phyloP scores from a whole-genome alignment of 2,888 invertebrate genomes.

The Chromoteleia sp. region DNA sequence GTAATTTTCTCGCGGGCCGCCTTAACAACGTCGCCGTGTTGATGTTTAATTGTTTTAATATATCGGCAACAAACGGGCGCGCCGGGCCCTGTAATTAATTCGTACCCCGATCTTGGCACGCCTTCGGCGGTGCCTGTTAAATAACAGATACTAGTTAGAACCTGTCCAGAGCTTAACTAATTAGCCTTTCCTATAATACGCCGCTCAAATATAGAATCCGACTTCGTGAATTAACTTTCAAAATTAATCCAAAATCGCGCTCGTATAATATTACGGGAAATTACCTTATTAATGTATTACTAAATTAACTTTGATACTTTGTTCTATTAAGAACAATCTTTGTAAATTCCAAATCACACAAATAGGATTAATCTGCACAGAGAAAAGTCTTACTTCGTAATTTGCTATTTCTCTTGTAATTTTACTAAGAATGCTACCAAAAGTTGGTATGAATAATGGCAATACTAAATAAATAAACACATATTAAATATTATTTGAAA shows the following conservation, averaged over 20 bases:
- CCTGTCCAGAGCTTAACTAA: conserved; percentile 46
- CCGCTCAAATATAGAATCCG: conserved; percentile 30
- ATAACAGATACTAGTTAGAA: conserved; percentile 44
- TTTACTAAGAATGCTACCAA: too few species aligned
- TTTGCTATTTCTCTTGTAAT: too few species aligned
- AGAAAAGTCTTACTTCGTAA: too few species aligned
- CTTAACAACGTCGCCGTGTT: conserved; percentile 44
- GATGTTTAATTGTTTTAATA: conserved; percentile 39
- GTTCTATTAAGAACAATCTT: conserved; percentile 4
- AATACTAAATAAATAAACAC: too few species aligned
- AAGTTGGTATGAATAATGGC: too few species aligned
- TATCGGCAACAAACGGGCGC: conserved; percentile 15
- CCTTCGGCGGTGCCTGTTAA: conserved; percentile 23
- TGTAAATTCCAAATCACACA: too few species aligned
- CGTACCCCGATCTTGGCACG: conserved; percentile 27
- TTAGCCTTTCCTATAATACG: conserved; percentile 46
- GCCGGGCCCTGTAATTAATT: conserved; percentile 52
- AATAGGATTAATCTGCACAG: too few species aligned
- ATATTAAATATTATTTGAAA: too few species aligned
- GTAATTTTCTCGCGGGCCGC: conserved; percentile 44
- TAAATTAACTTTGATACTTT: not conserved
- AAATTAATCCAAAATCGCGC: conserved; percentile 35
- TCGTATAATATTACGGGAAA: conserved; percentile 25
- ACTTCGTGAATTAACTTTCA: conserved; percentile 21
- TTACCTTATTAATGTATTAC: conserved; percentile 16